Conservation (phyloP, 2,888 invertebrate species). For the Pseudolycoriella hygida region DNA sequence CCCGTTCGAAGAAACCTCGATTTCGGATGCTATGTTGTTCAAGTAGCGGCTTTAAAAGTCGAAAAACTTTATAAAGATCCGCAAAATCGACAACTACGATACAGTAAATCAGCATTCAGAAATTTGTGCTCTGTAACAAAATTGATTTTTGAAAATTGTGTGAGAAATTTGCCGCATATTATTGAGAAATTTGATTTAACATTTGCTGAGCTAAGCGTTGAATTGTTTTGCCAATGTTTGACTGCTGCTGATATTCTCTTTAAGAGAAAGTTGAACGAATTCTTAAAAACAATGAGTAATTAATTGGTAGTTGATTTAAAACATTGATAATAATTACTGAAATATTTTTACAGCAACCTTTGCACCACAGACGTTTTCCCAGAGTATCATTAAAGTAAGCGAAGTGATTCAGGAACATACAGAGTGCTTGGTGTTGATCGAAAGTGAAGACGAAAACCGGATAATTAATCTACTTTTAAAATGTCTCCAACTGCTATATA, state of each 20-base stretch:
- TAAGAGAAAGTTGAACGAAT: slow-evolving; percentile 20
- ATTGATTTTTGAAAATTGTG: slow-evolving; percentile 27
- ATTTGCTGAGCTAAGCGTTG: slow-evolving; percentile 32
- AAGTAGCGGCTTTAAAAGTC: slow-evolving; percentile 18
- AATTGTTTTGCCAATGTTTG: slow-evolving; percentile 33
- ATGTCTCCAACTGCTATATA: slow-evolving; percentile 23
- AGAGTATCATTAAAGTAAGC: too few species aligned
- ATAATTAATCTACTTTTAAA: slow-evolving; percentile 14
- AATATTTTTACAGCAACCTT: too few species aligned
- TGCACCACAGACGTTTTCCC: too few species aligned
- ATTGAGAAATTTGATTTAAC: slow-evolving; percentile 32
- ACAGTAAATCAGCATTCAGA: slow-evolving; percentile 21
- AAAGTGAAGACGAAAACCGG: too few species aligned
- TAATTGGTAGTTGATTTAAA: neutral
- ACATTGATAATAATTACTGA: too few species aligned
- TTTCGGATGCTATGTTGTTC: slow-evolving; percentile 36
- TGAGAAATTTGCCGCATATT: slow-evolving; percentile 29
- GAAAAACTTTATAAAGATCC: slow-evolving; percentile 20
- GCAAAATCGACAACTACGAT: slow-evolving; percentile 21
- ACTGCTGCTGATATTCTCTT: slow-evolving; percentile 20
- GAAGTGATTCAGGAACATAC: too few species aligned
- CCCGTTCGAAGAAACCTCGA: slow-evolving; percentile 32
- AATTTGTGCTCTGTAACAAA: slow-evolving; percentile 21
- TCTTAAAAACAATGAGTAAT: slow-evolving; percentile 14
- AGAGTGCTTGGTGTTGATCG: too few species aligned